Conservation (phyloP, 1,140 invertebrate genomes). For the Drosophila serrata region DNA sequence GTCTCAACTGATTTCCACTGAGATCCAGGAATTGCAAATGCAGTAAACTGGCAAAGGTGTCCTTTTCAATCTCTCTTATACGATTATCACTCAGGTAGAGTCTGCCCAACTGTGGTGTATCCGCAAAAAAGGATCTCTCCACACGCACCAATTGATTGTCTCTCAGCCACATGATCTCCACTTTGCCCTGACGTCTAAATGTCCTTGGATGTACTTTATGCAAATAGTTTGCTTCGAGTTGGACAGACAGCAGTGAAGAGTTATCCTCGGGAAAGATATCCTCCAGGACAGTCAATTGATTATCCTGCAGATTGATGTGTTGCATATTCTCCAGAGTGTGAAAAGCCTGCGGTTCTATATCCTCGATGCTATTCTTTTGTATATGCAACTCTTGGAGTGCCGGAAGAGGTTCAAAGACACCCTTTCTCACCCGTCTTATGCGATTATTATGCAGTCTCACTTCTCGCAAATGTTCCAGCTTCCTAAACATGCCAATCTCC, state of each 20-base stretch:
- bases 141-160: slow-evolving; percentile 92
- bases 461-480: slow-evolving; percentile 91
- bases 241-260: slow-evolving; percentile 93
- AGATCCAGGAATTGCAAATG: slow-evolving; percentile 92
- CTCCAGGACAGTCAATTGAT: slow-evolving; percentile 91
- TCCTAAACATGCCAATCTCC: slow-evolving; percentile 92
- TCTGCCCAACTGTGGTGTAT: slow-evolving; percentile 90
- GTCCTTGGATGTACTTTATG: slow-evolving; percentile 91
- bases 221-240: slow-evolving; percentile 93
- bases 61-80: slow-evolving; percentile 92
- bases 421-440: slow-evolving; percentile 90
- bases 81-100: slow-evolving; percentile 94
- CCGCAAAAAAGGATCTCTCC: slow-evolving; percentile 90
- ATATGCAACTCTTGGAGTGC: slow-evolving; percentile 93
- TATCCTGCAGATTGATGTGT: slow-evolving; percentile 95
- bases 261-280: slow-evolving; percentile 91
- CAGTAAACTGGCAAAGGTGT: slow-evolving; percentile 91
- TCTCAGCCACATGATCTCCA: slow-evolving; percentile 94
- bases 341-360: slow-evolving; percentile 93
- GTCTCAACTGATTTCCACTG: slow-evolving; percentile 90
- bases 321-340: slow-evolving; percentile 93
- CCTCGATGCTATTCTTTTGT: slow-evolving; percentile 93
- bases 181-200: slow-evolving; percentile 91
- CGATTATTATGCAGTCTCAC: slow-evolving; percentile 95
- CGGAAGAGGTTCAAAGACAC: slow-evolving; percentile 93